A percentile compares a stretch with the other conserved stretches of the same genome.
Conservation (phyloP, 2,888 invertebrate genomes). For the Ophraella communa region DNA sequence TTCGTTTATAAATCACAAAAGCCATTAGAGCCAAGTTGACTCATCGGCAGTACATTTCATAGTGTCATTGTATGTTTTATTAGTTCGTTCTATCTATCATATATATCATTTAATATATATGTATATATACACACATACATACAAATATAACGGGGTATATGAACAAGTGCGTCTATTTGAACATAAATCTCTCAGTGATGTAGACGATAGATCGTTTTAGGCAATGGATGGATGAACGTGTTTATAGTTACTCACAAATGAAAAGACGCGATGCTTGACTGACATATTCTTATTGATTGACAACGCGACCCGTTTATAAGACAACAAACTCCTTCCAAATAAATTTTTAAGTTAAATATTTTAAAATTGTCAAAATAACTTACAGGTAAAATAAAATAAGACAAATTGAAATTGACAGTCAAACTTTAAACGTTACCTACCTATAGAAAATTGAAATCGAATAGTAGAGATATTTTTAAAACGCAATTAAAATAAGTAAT, state of each 20-base stretch:
- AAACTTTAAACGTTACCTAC: too few species aligned
- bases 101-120: slow-evolving; percentile 35
- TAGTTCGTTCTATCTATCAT: slow-evolving; percentile 44
- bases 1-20: slow-evolving; percentile 37
- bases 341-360: too few species aligned
- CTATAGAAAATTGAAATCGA: too few species aligned
- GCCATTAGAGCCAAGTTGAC: slow-evolving; percentile 42
- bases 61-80: slow-evolving; percentile 47
- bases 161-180: slow-evolving; percentile 36
- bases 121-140: slow-evolving; percentile 31
- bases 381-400: too few species aligned
- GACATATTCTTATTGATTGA: slow-evolving; percentile 24
- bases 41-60: slow-evolving; percentile 46
- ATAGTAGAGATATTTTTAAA: too few species aligned
- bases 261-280: slow-evolving; percentile 39
- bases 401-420: too few species aligned
- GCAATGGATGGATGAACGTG: background rate
- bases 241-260: slow-evolving; percentile 7
- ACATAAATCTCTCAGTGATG: slow-evolving; percentile 40
- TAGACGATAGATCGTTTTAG: slow-evolving; percentile 29
- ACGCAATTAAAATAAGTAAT: too few species aligned
- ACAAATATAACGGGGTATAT: slow-evolving; percentile 39
- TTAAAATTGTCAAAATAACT: too few species aligned
- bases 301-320: background rate
- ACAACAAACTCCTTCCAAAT: too few species aligned